Evolutionary conservation across 2,797 vertebrate species (phyloP).

Genomic region (Poecile montanus): DNA sequence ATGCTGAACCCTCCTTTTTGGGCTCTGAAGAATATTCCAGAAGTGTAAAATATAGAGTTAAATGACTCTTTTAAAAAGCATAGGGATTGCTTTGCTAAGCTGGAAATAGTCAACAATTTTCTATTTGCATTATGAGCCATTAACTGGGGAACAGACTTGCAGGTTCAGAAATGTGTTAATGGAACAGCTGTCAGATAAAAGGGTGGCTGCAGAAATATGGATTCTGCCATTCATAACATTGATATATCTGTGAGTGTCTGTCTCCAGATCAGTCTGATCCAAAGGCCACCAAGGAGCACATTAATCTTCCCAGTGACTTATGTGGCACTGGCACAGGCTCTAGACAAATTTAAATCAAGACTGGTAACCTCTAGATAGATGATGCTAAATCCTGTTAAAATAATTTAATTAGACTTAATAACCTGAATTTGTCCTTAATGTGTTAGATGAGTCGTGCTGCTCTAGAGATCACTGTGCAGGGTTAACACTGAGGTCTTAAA

Average conservation of each 20-base stretch:
- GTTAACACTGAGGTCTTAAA: neutral
- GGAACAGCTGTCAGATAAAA: constrained; percentile 46
- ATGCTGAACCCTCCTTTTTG: neutral
- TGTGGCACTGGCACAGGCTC: neutral
- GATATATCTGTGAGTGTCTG: neutral
- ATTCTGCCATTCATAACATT: neutral
- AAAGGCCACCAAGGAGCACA: neutral
- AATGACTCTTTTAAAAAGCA: neutral
- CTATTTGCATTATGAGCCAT: constrained; percentile 8
- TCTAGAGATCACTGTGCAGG: neutral
- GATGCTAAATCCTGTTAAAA: neutral
- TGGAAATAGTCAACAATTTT: constrained; percentile 7
- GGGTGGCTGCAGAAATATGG: neutral
- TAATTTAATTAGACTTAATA: constrained; percentile 35
- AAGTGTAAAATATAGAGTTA: constrained; percentile 3
- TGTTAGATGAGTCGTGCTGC: neutral
- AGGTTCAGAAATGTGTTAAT: constrained; percentile 34
- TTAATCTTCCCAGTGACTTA: neutral
- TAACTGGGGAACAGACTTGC: neutral
- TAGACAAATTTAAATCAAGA: neutral
- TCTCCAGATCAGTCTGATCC: neutral
- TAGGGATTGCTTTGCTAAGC: neutral
- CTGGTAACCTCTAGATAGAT: neutral
- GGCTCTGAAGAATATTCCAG: neutral
- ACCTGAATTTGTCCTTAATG: neutral